Percentiles rank a stretch among this genome's conserved stretches.
These are phyloP conservation scores for Metopia argyrocephala DNA, from an alignment of 2,888 invertebrate genomes.

Conservation along the genomic window DNA sequence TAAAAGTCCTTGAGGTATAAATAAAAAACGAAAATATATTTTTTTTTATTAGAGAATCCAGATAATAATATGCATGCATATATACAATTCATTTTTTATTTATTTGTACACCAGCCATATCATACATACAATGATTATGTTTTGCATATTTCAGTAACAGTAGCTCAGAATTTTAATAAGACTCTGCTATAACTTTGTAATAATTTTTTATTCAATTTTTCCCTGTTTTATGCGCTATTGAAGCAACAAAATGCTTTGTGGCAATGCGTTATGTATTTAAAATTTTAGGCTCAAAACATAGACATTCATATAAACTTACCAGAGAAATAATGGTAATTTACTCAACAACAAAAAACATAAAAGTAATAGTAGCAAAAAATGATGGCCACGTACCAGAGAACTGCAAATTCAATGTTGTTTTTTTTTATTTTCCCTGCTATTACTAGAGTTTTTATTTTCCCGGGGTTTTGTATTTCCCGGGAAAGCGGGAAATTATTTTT, in stretches of 20 bases:
- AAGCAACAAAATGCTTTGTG: constrained; percentile 11
- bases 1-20: too few species aligned
- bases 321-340: constrained; percentile 12
- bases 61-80: neutral
- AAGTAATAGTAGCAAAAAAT: neutral
- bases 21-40: too few species aligned
- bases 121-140: constrained; percentile 60
- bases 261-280: constrained; percentile 22
- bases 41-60: too few species aligned
- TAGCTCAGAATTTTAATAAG: constrained; percentile 67
- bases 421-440: too few species aligned
- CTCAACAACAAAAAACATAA: neutral
- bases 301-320: neutral
- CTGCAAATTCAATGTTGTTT: too few species aligned
- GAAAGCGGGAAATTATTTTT: too few species aligned
- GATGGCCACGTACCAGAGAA: neutral
- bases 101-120: neutral
- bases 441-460: too few species aligned
- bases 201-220: neutral
- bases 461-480: too few species aligned
- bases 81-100: neutral
- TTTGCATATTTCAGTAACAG: constrained; percentile 75
- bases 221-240: neutral
- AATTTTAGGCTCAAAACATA: constrained; percentile 15
- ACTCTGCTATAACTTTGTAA: neutral